A percentile compares a stretch with the other conserved stretches of the same genome.
phyloP scores from a whole-genome alignment of 2,797 vertebrate species.

The Chrosomus eos region DNA sequence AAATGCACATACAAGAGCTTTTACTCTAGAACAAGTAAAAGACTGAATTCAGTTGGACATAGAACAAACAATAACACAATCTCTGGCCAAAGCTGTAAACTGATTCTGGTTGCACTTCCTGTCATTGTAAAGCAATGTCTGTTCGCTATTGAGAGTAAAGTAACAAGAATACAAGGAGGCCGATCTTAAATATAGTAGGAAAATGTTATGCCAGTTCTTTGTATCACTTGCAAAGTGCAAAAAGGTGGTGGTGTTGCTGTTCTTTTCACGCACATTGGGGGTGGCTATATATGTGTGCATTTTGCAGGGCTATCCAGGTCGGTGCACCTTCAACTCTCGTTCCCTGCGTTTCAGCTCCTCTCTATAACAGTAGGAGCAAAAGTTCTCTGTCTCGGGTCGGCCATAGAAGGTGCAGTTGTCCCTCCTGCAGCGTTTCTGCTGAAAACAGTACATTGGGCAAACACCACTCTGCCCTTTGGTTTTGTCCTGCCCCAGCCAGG shows the following conservation, averaged over 20 bases:
- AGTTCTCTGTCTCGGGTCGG: constrained; percentile 94
- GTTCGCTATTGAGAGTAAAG: constrained; percentile 73
- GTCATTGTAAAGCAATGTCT: constrained; percentile 69
- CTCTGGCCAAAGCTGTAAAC: constrained; percentile 86
- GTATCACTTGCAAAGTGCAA: constrained; percentile 73
- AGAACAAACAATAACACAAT: constrained; percentile 69
- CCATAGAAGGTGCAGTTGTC: constrained; percentile 99
- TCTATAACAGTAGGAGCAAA: constrained; percentile 98
- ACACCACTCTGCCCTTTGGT: constrained; percentile 85
- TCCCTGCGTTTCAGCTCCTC: constrained; percentile 96
- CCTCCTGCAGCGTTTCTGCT: constrained; percentile 94
- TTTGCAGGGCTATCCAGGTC: constrained; percentile 83
- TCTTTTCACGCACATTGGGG: constrained; percentile 58
- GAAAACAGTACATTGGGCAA: constrained; percentile 87
- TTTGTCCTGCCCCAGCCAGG: constrained; percentile 89
- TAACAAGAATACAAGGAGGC: constrained; percentile 72
- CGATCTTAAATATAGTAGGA: constrained; percentile 75
- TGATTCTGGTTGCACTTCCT: constrained; percentile 78
- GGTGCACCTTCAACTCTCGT: constrained; percentile 87
- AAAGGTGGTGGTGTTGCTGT: constrained; percentile 66
- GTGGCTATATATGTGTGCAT: constrained; percentile 39
- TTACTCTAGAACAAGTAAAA: constrained; percentile 89
- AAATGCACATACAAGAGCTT: constrained; percentile 77
- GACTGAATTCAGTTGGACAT: constrained; percentile 63
- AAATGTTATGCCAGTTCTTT: constrained; percentile 70